A percentile compares a stretch with the other conserved stretches of the same genome.
Conservation (phyloP, 2,888 invertebrate species). For the Himalopsyche tibetana region DNA sequence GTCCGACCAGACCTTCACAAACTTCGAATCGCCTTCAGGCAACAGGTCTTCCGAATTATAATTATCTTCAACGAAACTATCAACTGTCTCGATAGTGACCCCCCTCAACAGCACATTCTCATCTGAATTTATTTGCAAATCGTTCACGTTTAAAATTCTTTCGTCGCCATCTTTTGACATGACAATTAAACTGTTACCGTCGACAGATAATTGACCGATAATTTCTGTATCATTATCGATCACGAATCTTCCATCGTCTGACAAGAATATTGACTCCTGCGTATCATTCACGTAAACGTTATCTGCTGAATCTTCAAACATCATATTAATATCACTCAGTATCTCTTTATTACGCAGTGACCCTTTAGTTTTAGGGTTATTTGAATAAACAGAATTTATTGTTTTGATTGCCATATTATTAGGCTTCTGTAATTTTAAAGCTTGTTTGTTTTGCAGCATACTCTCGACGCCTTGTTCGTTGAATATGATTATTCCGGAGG, state of each 20-base stretch:
- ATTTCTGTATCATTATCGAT: constrained; percentile 50
- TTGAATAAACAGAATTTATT: not conserved
- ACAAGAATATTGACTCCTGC: constrained; percentile 47
- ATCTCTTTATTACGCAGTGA: constrained; percentile 18
- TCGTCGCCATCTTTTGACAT: constrained; percentile 31
- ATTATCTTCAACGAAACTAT: constrained; percentile 20
- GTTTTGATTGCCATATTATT: not conserved
- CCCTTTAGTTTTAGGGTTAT: not conserved
- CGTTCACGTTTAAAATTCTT: constrained; percentile 44
- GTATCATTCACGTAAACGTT: constrained; percentile 44
- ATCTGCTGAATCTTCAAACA: constrained; percentile 37
- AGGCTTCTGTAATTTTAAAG: not conserved
- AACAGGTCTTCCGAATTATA: constrained; percentile 34
- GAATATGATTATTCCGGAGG: constrained; percentile 47
- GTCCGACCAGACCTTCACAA: constrained; percentile 27
- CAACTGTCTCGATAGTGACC: not conserved
- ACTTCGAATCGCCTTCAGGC: constrained; percentile 32
- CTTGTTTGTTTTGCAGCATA: constrained; percentile 11
- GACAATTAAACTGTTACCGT: constrained; percentile 45
- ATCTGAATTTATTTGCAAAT: constrained; percentile 7
- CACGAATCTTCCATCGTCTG: constrained; percentile 48
- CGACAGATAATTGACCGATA: constrained; percentile 46
- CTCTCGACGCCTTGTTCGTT: constrained; percentile 36
- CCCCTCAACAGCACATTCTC: constrained; percentile 1
- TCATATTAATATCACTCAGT: constrained; percentile 25